These are phyloP conservation scores for Caenorhabditis sinica DNA, from an alignment of 2,888 invertebrate species.

Conservation along the genomic window DNA sequence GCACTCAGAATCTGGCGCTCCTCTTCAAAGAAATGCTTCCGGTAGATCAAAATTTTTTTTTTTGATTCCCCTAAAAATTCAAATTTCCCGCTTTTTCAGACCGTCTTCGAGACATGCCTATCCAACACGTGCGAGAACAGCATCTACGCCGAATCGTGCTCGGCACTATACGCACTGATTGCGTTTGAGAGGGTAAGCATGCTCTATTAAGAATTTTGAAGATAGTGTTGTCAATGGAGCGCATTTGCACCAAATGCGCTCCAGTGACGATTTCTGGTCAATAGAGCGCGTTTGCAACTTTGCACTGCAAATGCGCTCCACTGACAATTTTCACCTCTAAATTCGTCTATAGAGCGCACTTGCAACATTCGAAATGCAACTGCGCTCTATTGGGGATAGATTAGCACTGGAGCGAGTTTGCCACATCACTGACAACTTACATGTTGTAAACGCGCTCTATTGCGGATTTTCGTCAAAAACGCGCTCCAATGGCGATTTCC, in stretches of 20 bases:
- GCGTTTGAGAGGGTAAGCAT: constrained; percentile 84
- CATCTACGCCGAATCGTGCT: constrained; percentile 84
- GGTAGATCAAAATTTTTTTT: constrained; percentile 41
- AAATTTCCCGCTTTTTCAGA: constrained; percentile 39
- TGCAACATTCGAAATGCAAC: too few species aligned
- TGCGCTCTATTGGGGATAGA: too few species aligned
- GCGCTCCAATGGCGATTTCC: too few species aligned
- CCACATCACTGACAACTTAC: too few species aligned
- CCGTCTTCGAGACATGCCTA: constrained; percentile 84
- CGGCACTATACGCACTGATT: constrained; percentile 84
- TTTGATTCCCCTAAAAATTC: not conserved
- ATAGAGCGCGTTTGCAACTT: too few species aligned
- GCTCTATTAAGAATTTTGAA: not conserved
- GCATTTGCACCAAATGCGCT: too few species aligned
- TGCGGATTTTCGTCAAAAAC: too few species aligned
- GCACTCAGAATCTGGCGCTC: constrained; percentile 47
- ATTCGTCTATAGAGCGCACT: too few species aligned
- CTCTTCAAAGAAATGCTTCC: constrained; percentile 64
- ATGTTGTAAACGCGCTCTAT: too few species aligned
- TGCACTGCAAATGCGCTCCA: too few species aligned
- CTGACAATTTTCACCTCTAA: too few species aligned
- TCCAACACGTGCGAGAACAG: constrained; percentile 85
- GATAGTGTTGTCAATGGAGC: not conserved
- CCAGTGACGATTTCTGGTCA: not conserved
- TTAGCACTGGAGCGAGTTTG: too few species aligned